Conservation (phyloP, 1,140 invertebrate species). For the Drosophila murphyi region DNA sequence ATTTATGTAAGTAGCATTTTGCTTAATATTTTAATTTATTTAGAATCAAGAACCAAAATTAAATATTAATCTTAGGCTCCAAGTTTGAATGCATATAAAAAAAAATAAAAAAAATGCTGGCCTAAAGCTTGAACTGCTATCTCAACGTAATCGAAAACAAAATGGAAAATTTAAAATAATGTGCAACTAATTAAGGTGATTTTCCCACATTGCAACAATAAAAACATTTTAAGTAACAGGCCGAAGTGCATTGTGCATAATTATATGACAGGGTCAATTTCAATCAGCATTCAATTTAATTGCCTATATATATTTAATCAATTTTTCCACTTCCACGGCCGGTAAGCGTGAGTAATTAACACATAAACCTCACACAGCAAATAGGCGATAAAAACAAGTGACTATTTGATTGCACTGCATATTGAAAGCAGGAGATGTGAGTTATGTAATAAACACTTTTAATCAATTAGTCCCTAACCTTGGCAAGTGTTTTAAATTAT, state of each 20-base stretch:
- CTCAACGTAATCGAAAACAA: too few relatives aligned
- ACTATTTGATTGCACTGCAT: constrained; percentile 15
- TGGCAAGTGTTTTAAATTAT: neutral
- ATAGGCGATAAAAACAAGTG: neutral
- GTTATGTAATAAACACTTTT: constrained; percentile 22
- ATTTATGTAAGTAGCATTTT: too few relatives aligned
- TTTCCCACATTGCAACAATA: neutral
- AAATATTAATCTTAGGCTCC: too few relatives aligned
- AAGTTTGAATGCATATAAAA: too few relatives aligned
- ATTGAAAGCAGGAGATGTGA: too few relatives aligned
- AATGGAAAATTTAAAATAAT: too few relatives aligned
- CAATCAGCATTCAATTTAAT: constrained; percentile 9
- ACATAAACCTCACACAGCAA: constrained; percentile 9
- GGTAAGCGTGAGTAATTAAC: constrained; percentile 27
- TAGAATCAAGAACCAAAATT: too few relatives aligned
- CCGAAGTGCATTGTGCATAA: neutral
- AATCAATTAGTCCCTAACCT: neutral
- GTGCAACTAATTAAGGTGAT: too few relatives aligned
- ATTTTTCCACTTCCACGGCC: constrained; percentile 14
- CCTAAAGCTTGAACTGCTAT: too few relatives aligned
- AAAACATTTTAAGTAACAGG: neutral
- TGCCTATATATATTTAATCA: constrained; percentile 20
- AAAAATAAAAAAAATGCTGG: too few relatives aligned
- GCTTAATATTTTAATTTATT: too few relatives aligned
- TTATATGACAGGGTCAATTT: neutral